Percentiles rank a stretch among this genome's conserved stretches.
Conservation (phyloP, 2,113 vertebrate species). For the Genyomyrus donnyi region DNA sequence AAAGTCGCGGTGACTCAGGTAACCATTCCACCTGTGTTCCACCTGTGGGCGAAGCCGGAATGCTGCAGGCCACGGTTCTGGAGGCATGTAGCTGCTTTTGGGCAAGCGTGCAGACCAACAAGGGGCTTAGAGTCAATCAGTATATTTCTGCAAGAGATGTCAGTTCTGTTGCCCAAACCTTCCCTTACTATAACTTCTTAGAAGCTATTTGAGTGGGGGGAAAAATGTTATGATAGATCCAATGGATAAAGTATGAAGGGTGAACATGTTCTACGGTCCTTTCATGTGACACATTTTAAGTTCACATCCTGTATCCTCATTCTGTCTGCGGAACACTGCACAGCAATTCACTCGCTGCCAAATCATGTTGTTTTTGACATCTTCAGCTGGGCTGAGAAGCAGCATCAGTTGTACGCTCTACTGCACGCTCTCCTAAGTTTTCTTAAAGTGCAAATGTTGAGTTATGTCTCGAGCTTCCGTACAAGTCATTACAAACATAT, state of each 20-base stretch:
- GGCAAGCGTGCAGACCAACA: not conserved
- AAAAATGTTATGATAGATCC: not conserved
- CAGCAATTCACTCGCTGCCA: not conserved
- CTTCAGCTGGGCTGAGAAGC: not conserved
- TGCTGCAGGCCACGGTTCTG: not conserved
- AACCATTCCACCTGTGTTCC: not conserved
- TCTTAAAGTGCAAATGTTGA: not conserved
- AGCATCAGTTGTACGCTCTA: not conserved
- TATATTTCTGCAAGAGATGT: not conserved
- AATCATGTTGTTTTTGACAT: not conserved
- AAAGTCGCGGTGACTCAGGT: not conserved
- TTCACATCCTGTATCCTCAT: not conserved
- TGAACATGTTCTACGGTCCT: not conserved
- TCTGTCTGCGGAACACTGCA: not conserved
- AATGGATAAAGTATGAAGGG: not conserved
- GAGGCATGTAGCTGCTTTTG: not conserved
- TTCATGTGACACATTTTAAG: not conserved
- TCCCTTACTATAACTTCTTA: not conserved
- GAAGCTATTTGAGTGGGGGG: not conserved
- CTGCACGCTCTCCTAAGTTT: not conserved
- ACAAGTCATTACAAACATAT: not conserved
- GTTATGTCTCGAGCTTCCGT: not conserved
- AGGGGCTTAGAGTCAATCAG: not conserved
- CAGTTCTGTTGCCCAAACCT: not conserved
- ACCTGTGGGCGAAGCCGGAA: not conserved